Percentiles rank a stretch among this genome's conserved stretches.
Conservation (phyloP, 2,797 vertebrate species). For the Arrhamphus sclerolepis region DNA sequence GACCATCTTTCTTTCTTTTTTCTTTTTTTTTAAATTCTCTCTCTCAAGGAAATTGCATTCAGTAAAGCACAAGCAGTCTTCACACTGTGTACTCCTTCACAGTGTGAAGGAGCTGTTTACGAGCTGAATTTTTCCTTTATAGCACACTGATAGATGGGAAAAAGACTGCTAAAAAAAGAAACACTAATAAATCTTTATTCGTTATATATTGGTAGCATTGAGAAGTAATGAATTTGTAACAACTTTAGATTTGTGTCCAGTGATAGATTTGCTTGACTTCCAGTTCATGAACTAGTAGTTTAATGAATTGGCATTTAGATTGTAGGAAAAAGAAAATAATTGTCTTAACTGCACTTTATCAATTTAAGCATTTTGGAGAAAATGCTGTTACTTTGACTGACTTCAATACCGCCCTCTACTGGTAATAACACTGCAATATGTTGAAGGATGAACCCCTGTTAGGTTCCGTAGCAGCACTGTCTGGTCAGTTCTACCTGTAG, state of each 20-base stretch:
- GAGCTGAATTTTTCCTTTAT: constrained; percentile 1
- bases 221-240: constrained; percentile 59
- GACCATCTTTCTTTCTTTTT: neutral
- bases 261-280: constrained; percentile 56
- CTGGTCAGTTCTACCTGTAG: constrained; percentile 25
- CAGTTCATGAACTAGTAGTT: constrained; percentile 64
- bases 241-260: constrained; percentile 62
- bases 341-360: constrained; percentile 80
- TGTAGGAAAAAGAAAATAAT: constrained; percentile 50
- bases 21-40: too few species aligned
- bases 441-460: constrained; percentile 27
- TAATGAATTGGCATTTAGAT: constrained; percentile 57
- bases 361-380: constrained; percentile 62
- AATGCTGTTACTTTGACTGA: constrained; percentile 65
- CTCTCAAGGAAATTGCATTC: constrained; percentile 31
- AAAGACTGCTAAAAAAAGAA: constrained; percentile 54
- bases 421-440: constrained; percentile 46
- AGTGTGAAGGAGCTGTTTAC: constrained; percentile 19
- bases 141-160: constrained; percentile 14
- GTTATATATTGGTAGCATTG: constrained; percentile 49
- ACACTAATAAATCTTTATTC: constrained; percentile 71
- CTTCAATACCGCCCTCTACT: constrained; percentile 49
- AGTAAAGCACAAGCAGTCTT: constrained; percentile 54
- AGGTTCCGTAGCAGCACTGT: neutral
- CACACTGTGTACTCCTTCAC: constrained; percentile 2